Base-by-base conservation (phyloP, 1,140 invertebrate species). In the Sarcophaga peregrina region DNA sequence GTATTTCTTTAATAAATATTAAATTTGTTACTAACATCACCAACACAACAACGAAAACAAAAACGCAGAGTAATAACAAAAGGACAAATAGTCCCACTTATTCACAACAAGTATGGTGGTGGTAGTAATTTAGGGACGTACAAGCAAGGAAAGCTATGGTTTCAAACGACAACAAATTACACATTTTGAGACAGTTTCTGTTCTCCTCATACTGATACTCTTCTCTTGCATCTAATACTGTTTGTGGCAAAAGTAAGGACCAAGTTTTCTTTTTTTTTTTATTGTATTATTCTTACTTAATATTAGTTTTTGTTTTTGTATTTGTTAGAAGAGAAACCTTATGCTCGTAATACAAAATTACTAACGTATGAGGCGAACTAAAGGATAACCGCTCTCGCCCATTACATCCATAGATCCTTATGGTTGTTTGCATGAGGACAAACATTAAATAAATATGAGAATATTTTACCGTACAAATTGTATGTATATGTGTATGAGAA, bases 281-380 rank as follows among this genome's bases (percentile, higher is more conserved):
- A n/a, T n/a, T n/a, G n/a, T n/a, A n/a, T n/a, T n/a, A n/a, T n/a
- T n/a, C n/a, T n/a, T n/a, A n/a, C n/a, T n/a, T n/a, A n/a, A n/a
- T n/a, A n/a, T n/a, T n/a, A n/a, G n/a, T n/a, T n/a, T n/a, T n/a
- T n/a, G n/a, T n/a, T 58, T 58, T 58, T 58, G 4, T 15, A 13
- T 52, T 15, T 58, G n/a, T 58, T 58, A 15, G 11, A 15, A 58
- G n/a, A 58, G 4, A 15, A 58, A 58, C 9, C 58, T 11, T 17
- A 68, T 68, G 58, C 20, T 68, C 20, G 20, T 68, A 20, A 68
- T 25, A 68, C 8, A 68, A 17, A 68, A 68, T 17, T 20, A 68
- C 58, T 68, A 68, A 68, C 58, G 20, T 68, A 68, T 68, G 58
- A 68, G 58, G 52, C n/a, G n/a, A 58, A 58, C 52, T 15, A 68